Conservation (phyloP, 2,888 invertebrate species). For the Ochlodes sylvanus region DNA sequence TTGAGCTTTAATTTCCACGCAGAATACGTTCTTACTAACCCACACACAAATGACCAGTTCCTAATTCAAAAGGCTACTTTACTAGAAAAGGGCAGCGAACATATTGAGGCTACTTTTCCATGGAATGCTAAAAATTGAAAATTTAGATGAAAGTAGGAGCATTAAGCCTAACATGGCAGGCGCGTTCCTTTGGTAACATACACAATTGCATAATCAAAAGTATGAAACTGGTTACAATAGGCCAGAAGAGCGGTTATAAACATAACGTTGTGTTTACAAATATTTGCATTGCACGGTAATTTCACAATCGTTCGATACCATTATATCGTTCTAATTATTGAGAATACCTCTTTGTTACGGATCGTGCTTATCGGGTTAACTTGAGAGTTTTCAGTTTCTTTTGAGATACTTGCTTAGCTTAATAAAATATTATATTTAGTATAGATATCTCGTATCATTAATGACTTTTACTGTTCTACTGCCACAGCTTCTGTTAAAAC, state of each 20-base stretch:
- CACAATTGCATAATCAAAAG: conserved; percentile 44
- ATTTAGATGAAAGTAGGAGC: too few species aligned
- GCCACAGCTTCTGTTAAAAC: too few species aligned
- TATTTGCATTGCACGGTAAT: conserved; percentile 68
- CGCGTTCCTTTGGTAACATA: conserved; percentile 32
- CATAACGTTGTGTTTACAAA: conserved; percentile 70
- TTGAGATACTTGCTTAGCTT: neutral
- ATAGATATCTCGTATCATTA: too few species aligned
- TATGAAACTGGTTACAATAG: conserved; percentile 60
- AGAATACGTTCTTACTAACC: too few species aligned
- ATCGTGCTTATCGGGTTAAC: conserved; percentile 51
- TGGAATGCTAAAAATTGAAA: too few species aligned
- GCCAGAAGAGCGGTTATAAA: conserved; percentile 50
- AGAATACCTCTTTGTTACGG: conserved; percentile 60
- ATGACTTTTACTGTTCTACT: too few species aligned
- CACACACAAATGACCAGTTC: too few species aligned
- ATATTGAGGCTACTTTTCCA: too few species aligned
- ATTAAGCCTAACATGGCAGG: neutral
- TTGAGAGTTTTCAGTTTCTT: neutral
- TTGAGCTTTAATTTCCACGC: too few species aligned
- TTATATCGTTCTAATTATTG: conserved; percentile 73
- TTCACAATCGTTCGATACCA: conserved; percentile 60
- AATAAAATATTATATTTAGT: too few species aligned
- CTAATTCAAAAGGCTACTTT: too few species aligned
- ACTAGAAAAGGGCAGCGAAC: too few species aligned